These are phyloP conservation scores for Montipora capitata DNA, from an alignment of 92 coral and sea anemone species.

Conservation along the genomic window DNA sequence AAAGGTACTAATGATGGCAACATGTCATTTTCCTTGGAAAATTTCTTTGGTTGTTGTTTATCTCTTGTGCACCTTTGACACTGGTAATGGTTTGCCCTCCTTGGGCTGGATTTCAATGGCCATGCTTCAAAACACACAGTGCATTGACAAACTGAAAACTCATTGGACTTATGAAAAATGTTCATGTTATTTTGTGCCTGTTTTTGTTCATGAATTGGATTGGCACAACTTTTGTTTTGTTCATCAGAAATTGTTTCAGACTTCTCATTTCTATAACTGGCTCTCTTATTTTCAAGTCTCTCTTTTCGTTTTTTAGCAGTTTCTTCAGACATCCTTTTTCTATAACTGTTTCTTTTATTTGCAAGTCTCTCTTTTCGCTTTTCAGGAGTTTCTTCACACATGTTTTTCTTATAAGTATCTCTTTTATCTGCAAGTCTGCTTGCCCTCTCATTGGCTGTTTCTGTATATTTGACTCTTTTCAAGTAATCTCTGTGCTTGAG, in stretches of 20 bases:
- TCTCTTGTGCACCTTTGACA: slow-evolving; percentile 76
- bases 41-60: slow-evolving; percentile 67
- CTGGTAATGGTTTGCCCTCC: slow-evolving; percentile 15
- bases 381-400: too few species aligned
- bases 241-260: background rate
- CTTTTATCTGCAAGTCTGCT: too few species aligned
- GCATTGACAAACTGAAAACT: slow-evolving; percentile 70
- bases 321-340: background rate
- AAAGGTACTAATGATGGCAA: slow-evolving; percentile 77
- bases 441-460: too few species aligned
- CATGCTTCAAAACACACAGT: slow-evolving; percentile 68
- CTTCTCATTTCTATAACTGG: background rate
- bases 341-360: background rate
- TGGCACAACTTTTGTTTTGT: background rate
- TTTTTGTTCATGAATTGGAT: slow-evolving; percentile 43
- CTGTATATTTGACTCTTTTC: slow-evolving; percentile 9
- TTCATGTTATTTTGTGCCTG: slow-evolving; percentile 52
- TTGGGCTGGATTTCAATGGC: slow-evolving; percentile 59
- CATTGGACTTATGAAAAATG: slow-evolving; percentile 49
- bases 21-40: slow-evolving; percentile 81
- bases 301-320: background rate
- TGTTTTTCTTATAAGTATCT: too few species aligned
- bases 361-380: too few species aligned
- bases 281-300: slow-evolving; percentile 8
- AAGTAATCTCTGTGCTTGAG: slow-evolving; percentile 18